Conservation (phyloP, 1,140 invertebrate species). For the Drosophila sproati region DNA sequence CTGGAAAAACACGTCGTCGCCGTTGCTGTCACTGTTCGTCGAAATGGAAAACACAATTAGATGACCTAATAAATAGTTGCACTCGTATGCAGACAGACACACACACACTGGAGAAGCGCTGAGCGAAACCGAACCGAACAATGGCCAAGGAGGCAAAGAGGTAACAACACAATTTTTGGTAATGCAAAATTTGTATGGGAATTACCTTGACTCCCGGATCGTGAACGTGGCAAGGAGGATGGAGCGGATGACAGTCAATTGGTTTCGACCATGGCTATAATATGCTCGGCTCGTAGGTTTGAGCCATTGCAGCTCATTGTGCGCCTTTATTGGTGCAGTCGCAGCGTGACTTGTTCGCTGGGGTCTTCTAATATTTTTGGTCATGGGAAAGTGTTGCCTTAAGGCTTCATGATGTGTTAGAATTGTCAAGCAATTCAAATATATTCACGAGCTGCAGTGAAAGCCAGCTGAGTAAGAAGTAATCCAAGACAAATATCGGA, state of each 20-base stretch:
- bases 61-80: conserved; percentile 79
- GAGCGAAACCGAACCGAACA: conserved; percentile 37
- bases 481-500: background rate
- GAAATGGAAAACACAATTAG: conserved; percentile 83
- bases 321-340: conserved; percentile 71
- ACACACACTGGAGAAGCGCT: conserved; percentile 38
- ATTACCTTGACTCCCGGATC: conserved; percentile 76
- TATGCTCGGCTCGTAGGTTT: conserved; percentile 9
- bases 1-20: conserved; percentile 64
- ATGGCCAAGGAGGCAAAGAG: conserved; percentile 48
- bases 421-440: conserved; percentile 42
- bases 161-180: conserved; percentile 60
- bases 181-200: conserved; percentile 76
- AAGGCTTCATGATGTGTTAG: conserved; percentile 28
- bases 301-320: conserved; percentile 41
- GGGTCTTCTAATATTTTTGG: conserved; percentile 68
- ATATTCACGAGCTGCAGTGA: conserved; percentile 36
- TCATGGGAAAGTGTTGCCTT: conserved; percentile 71
- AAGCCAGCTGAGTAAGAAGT: conserved; percentile 9
- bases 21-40: conserved; percentile 43
- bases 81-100: conserved; percentile 56
- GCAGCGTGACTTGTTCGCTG: conserved; percentile 66
- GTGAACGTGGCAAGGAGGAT: conserved; percentile 49
- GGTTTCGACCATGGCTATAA: conserved; percentile 29
- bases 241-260: conserved; percentile 34